Percentiles rank a stretch among this genome's conserved stretches.
Conservation (phyloP, 2,888 invertebrate species). For the Brassicogethes aeneus region DNA sequence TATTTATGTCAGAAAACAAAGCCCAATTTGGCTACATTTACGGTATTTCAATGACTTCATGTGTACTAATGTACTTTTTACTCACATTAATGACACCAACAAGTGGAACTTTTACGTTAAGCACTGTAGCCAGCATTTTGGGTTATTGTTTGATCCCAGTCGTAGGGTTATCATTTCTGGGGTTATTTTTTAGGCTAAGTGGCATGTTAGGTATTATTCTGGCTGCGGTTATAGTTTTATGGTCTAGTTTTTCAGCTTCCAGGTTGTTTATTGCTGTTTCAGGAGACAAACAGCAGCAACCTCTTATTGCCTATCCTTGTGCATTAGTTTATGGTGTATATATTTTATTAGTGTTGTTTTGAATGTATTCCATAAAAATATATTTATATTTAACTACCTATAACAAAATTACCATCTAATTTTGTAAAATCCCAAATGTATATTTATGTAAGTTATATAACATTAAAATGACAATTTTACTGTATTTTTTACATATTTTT, state of each 20-base stretch:
- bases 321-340: constrained; percentile 88
- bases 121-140: constrained; percentile 77
- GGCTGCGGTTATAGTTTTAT: constrained; percentile 62
- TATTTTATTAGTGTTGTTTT: constrained; percentile 86
- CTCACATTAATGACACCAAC: constrained; percentile 68
- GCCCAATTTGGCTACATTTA: constrained; percentile 91
- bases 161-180: constrained; percentile 73
- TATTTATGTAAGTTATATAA: too few species aligned
- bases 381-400: too few species aligned
- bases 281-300: constrained; percentile 76
- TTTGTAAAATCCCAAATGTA: too few species aligned
- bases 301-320: constrained; percentile 87
- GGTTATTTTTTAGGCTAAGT: constrained; percentile 70
- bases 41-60: constrained; percentile 83
- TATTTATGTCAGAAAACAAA: constrained; percentile 66
- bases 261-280: constrained; percentile 87
- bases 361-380: too few species aligned
- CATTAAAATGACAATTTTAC: too few species aligned
- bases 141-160: constrained; percentile 92
- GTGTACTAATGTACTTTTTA: constrained; percentile 80
- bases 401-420: too few species aligned
- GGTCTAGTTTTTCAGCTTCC: constrained; percentile 90
- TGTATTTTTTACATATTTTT: too few species aligned
- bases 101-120: constrained; percentile 61
- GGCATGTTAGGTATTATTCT: constrained; percentile 58